These are phyloP conservation scores for Bungarus multicinctus DNA, from an alignment of 2,113 vertebrate genomes.

Conservation along the genomic window DNA sequence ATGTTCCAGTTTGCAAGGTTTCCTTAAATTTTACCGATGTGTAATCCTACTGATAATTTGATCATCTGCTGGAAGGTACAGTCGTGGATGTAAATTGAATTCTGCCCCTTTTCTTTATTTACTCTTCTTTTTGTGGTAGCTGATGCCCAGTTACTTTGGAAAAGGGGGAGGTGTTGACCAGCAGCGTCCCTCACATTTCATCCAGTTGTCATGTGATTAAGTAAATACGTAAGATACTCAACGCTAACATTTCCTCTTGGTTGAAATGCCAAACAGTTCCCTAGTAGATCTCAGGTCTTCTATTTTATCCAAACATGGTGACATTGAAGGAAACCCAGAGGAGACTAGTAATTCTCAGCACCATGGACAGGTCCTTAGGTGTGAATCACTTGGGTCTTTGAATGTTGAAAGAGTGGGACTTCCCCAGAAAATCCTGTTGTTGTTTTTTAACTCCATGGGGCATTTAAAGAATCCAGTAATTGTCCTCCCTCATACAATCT, in stretches of 20 bases:
- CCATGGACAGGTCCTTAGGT: not conserved
- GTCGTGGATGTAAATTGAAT: not conserved
- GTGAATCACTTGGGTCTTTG: not conserved
- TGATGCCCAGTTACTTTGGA: not conserved
- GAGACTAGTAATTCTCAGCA: not conserved
- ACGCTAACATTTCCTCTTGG: not conserved
- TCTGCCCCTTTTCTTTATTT: not conserved
- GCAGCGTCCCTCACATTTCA: not conserved
- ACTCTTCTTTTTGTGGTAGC: not conserved
- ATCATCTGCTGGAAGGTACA: not conserved
- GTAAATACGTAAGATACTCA: not conserved
- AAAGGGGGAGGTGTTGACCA: not conserved
- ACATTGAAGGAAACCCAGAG: not conserved
- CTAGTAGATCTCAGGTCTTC: not conserved
- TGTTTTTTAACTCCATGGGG: not conserved
- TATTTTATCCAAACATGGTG: too few relatives aligned
- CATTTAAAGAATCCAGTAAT: not conserved
- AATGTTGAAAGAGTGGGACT: not conserved
- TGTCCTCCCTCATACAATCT: not conserved
- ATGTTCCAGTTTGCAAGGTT: not conserved
- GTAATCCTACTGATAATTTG: not conserved
- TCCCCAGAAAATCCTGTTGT: not conserved
- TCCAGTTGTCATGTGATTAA: too few relatives aligned
- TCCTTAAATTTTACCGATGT: not conserved
- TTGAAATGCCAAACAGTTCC: not conserved